Percentiles rank a stretch among this genome's conserved stretches.
Conservation (phyloP, 2,113 vertebrate species). For the Amphiprion percula region DNA sequence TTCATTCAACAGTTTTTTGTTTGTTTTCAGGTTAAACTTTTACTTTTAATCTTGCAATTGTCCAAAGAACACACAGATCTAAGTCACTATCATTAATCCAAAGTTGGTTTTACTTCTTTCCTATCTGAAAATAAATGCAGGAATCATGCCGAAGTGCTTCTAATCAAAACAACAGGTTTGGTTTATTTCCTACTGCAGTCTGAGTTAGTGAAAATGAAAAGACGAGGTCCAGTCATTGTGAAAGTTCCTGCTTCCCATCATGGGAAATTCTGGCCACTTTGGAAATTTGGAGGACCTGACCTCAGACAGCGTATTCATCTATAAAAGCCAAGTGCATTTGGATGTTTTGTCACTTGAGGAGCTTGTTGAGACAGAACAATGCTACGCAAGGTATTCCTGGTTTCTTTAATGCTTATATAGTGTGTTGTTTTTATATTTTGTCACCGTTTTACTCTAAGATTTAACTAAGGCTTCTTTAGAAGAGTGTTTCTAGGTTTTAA, state of each 20-base stretch:
- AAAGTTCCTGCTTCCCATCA: conserved; percentile 69
- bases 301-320: not conserved
- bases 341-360: conserved; percentile 18
- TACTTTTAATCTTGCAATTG: too few species aligned
- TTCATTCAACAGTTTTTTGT: not conserved
- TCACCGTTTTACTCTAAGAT: not conserved
- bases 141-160: too few species aligned
- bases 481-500: not conserved
- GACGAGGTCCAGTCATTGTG: conserved; percentile 45
- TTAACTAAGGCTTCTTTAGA: not conserved
- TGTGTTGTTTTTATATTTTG: not conserved
- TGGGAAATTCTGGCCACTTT: conserved; percentile 45
- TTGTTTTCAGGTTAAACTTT: not conserved
- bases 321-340: conserved; percentile 44
- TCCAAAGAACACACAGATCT: not conserved
- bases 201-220: not conserved
- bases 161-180: not conserved
- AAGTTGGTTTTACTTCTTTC: too few species aligned
- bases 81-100: too few species aligned
- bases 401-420: not conserved
- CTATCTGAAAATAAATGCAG: too few species aligned
- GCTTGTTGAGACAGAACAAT: conserved; percentile 53
- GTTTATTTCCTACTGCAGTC: not conserved
- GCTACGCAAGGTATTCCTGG: conserved; percentile 78
- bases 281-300: conserved; percentile 64